Evolutionary conservation across 1,140 invertebrate genomes (phyloP), one percentile per base, ranked within the genome.

Genomic region (Drosophila pseudoananassae): DNA sequence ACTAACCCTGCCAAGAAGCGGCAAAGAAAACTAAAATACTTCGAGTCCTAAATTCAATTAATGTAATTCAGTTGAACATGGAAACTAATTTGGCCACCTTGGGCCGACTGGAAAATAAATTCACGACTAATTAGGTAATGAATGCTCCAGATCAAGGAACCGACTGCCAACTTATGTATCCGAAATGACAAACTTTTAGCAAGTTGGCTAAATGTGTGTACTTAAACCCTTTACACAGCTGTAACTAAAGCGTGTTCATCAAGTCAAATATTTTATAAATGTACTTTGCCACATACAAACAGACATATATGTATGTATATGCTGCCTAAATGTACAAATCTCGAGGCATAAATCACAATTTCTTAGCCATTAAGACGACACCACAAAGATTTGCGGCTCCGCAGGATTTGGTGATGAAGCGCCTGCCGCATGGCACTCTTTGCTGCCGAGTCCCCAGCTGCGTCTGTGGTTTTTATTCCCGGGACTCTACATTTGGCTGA

Each of bases 291-390:
- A 31, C 45, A 46, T 38, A 14, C 20, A 20, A 3, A 20, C 2
- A 20, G 20, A 36, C 58, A 45, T 55, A 36, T 31, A 33, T 14
- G 50, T 29, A 61, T 45, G n/a, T n/a, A n/a, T n/a, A n/a, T n/a
- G n/a, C 54, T 10, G 40, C 14, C 40, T 15, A 53, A 50, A 68
- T 70, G 71, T 75, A 82, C 70, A 88, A 70, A 65, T 89, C 73
- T 87, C 59, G 53, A 83, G 83, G 79, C 83, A 88, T 88, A 88
- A 88, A 88, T 88, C 83, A 88, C 83, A 88, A 88, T 88, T 88
- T 88, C 83, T 88, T 88, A 83, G 84, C 83, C 83, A 88, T 88
- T 88, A 88, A 88, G 84, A 88, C 78, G 76, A 83, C 76, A 88
- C 83, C 83, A 60, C 83, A 88, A 83, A 83, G 83, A 88, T 88